These are phyloP conservation scores for Petrolisthes manimaculis DNA, from an alignment of 2,888 invertebrate species.

Conservation along the genomic window DNA sequence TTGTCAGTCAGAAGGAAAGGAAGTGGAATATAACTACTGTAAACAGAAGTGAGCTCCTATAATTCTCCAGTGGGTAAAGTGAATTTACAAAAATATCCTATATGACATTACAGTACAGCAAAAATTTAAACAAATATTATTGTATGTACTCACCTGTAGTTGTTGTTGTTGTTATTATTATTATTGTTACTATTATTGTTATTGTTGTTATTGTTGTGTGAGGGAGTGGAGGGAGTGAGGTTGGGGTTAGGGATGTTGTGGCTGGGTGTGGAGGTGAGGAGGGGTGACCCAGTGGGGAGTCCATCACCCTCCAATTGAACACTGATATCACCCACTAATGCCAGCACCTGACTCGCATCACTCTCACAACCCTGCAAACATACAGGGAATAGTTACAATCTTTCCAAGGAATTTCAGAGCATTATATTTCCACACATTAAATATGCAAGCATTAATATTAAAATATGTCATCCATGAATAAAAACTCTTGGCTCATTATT, in stretches of 20 bases:
- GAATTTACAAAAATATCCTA: background rate
- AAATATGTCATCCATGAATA: too few relatives aligned
- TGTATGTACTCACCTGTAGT: background rate
- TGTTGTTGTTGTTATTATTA: background rate
- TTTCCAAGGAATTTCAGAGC: too few relatives aligned
- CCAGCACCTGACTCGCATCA: constrained; percentile 45
- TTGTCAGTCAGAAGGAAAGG: too few relatives aligned
- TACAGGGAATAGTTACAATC: background rate
- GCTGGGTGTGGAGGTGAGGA: constrained; percentile 11
- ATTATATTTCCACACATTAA: too few relatives aligned
- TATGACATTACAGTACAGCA: background rate
- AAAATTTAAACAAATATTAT: background rate
- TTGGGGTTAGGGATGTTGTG: background rate
- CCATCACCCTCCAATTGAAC: constrained; percentile 19
- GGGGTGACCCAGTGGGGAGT: background rate
- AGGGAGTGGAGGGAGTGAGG: background rate
- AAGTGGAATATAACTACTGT: too few relatives aligned
- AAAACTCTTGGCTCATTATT: too few relatives aligned
- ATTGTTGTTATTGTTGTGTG: constrained; percentile 1
- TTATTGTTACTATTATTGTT: constrained; percentile 5
- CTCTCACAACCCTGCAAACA: constrained; percentile 44
- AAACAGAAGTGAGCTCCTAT: too few relatives aligned
- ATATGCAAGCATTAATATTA: too few relatives aligned
- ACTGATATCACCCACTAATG: constrained; percentile 46
- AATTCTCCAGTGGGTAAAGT: too few relatives aligned